Percentiles rank a stretch among this genome's conserved stretches.
phyloP scores from a whole-genome alignment of 2,888 invertebrate species.

The Nemotelus pantherinus region DNA sequence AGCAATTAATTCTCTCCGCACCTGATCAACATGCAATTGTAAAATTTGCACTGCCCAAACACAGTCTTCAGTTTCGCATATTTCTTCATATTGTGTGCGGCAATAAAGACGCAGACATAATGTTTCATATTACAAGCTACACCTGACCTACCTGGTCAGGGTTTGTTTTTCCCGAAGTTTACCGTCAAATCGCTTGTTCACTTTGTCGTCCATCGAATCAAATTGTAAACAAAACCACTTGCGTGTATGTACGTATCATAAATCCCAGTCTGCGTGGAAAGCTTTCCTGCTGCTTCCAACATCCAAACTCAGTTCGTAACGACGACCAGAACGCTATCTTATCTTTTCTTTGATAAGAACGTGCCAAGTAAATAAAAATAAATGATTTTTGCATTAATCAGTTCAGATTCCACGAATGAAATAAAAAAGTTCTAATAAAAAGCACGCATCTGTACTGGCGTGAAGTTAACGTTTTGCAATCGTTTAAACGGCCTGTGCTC shows the following conservation, averaged over 20 bases:
- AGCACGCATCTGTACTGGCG: background rate
- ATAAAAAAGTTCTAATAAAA: conserved; percentile 14
- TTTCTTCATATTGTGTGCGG: too few relatives aligned
- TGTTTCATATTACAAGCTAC: too few relatives aligned
- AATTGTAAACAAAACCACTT: conserved; percentile 1
- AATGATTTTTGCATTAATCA: conserved; percentile 33
- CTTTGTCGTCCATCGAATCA: background rate
- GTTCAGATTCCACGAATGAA: background rate
- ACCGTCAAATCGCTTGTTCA: too few relatives aligned
- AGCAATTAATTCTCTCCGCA: too few relatives aligned
- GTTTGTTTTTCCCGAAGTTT: too few relatives aligned
- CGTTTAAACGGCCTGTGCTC: conserved; percentile 5
- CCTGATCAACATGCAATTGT: too few relatives aligned
- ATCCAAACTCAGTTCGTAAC: background rate
- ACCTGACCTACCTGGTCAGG: too few relatives aligned
- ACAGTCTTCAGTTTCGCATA: too few relatives aligned
- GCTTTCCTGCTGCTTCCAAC: background rate
- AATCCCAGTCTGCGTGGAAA: background rate
- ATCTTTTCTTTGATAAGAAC: conserved; percentile 39
- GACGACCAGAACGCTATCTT: conserved; percentile 26
- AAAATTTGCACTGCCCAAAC: too few relatives aligned
- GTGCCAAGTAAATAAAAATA: conserved; percentile 1
- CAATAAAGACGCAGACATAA: too few relatives aligned
- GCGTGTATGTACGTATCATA: background rate
- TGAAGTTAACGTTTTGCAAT: conserved; percentile 11